Evolutionary conservation across 2,888 invertebrate species (phyloP), one percentile per base, ranked within the genome.

Genomic region (Ophraella communa): DNA sequence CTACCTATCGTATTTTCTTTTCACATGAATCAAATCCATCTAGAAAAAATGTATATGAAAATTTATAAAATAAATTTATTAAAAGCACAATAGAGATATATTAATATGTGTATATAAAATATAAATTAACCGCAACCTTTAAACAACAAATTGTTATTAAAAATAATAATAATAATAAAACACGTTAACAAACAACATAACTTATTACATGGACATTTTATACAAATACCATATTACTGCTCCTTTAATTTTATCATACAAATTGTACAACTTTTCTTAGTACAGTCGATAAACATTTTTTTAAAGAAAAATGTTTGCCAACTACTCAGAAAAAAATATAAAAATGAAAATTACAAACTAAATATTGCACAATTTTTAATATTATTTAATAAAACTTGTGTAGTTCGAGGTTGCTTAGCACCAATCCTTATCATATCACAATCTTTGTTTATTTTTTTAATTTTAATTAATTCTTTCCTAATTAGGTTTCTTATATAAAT

Each of bases 341-440:
- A 61, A 52, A 33, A 52, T 49, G 53, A 54, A 69, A 73, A 67
- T 68, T 62, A 64, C 78, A 75, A 80, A 79, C 79, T 81, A 81
- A 81, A 79, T 82, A 82, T 82, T 82, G 82, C 82, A 82, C 81
- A 78, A 70, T 66, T 72, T 71, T 64, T 33, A 33, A 64, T 51
- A 64, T 60, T 63, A n/a, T n/a, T n/a, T n/a, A 62, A 39, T 39
- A 39, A 39, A 68, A 69, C 66, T 77, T 75, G 72, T 71, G 72
- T 71, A 73, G 66, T 74, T 77, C 73, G 76, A 80, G 79, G 81
- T 81, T 80, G 80, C 73, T 73, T 73, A 82, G 82, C 82, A 82
- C 82, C 82, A 81, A 80, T 79, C 78, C 80, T 78, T 82, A 81
- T 80, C 81, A 82, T 82, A 82, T 82, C 82, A 82, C 82, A 82